Base-by-base conservation (phyloP, 2,888 invertebrate genomes). In the Sycophila texana region DNA sequence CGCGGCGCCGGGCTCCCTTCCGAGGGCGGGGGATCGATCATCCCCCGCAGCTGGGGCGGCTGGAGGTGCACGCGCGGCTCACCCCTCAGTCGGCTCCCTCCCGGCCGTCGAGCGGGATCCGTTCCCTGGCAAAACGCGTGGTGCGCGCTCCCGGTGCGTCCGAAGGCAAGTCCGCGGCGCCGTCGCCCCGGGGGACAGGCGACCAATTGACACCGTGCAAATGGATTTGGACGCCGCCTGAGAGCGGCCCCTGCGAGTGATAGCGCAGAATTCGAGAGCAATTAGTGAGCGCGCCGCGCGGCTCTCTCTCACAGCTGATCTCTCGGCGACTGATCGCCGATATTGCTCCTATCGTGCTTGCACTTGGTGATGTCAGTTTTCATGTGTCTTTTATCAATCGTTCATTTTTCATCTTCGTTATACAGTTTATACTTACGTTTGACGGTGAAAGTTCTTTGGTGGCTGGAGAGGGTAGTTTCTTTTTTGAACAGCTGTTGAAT, bases 21-120 rank as follows among this genome's bases (percentile, higher is more conserved):
- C 30, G 5, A 70, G 39, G 57, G 65, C 53, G 67, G 74, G 73
- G 67, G 67, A 75, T 75, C 74, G 74, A 75, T 72, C 65, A 68
- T 20, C 61, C 73, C 67, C 63, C 57, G 58, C 58, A 5, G 55
- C 55, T 12, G 53, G 0, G 26, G 30, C 20, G 4, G 57, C 47
- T n/a, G 67, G 26, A 51, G 60, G 7, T 55, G 18, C 51, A 10
- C 53, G 14, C 18, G 77, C 67, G 61, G 73, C 65, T 66, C 51
- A 39, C 58, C 66, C 66, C 26, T 58, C 53, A 72, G 77, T 65
- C 72, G 67, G 51, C 20, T 71, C 14, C 0, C 60, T 49, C 71
- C 7, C 57, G 2, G 70, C 5, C 39, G 30, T 57, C 18, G 18
- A n/a, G 55, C 70, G 57, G 39, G 39, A 39, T 22, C 22, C 26